These are phyloP conservation scores for Microctonus aethiopoides DNA, from an alignment of 2,888 invertebrate genomes.

Conservation along the genomic window DNA sequence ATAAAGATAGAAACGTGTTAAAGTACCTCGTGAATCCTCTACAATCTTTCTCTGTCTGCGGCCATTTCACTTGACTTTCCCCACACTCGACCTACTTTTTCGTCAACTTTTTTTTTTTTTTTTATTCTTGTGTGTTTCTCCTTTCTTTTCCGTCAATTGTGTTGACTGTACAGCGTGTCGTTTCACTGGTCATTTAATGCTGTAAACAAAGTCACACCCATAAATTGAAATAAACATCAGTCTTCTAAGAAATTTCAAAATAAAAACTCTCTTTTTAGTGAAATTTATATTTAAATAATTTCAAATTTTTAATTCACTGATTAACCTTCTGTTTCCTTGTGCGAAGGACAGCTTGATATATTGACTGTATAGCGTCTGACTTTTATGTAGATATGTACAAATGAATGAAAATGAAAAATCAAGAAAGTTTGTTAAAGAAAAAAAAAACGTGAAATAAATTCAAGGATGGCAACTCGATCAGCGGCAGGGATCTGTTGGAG, in stretches of 20 bases:
- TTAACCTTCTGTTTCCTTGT: not conserved
- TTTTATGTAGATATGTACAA: not conserved
- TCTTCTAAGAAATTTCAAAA: not conserved
- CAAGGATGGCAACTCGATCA: constrained; percentile 19
- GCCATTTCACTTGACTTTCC: constrained; percentile 23
- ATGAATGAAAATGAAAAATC: not conserved
- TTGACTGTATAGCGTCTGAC: not conserved
- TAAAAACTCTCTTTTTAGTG: not conserved
- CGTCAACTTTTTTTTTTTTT: constrained; percentile 11
- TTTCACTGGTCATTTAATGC: constrained; percentile 13
- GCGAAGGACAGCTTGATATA: not conserved
- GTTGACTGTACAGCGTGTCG: not conserved
- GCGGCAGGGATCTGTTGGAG: constrained; percentile 12
- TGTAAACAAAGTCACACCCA: not conserved
- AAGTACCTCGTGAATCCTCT: not conserved
- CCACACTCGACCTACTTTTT: constrained; percentile 26
- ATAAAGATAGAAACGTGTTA: constrained; percentile 10
- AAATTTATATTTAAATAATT: not conserved
- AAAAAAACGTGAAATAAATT: not conserved
- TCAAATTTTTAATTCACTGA: not conserved
- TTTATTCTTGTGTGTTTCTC: not conserved
- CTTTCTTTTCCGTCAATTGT: constrained; percentile 8
- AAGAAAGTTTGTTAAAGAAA: not conserved
- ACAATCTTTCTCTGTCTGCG: not conserved
- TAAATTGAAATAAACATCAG: not conserved